Evolutionary conservation across 2,797 vertebrate genomes (phyloP).

Genomic region (Mus spretus): DNA sequence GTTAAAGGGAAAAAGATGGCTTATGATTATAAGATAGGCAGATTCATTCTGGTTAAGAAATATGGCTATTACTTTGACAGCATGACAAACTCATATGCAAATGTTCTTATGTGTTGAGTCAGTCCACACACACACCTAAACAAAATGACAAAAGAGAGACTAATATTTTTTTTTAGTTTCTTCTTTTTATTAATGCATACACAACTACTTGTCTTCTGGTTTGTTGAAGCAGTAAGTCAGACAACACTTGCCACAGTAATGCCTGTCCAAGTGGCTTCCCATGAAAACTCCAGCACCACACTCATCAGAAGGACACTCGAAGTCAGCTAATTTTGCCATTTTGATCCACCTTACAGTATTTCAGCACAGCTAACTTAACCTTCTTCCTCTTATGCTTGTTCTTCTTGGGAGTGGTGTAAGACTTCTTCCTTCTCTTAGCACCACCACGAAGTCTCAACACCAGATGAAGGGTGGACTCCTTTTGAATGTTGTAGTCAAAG

Average conservation of each 20-base stretch:
- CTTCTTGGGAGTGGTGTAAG: conserved; percentile 90
- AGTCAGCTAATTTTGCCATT: too few relatives aligned
- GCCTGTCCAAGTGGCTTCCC: conserved; percentile 99
- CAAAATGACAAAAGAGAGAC: neutral
- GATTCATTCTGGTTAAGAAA: conserved; percentile 36
- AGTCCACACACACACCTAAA: neutral
- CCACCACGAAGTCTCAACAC: too few relatives aligned
- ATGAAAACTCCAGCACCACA: conserved; percentile 88
- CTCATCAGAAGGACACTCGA: too few relatives aligned
- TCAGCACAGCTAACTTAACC: conserved; percentile 98
- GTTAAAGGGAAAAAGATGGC: neutral
- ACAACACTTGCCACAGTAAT: conserved; percentile 99
- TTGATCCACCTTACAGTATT: conserved; percentile 73
- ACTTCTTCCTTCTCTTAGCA: too few relatives aligned
- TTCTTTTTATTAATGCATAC: conserved; percentile 89
- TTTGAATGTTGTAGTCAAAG: too few relatives aligned
- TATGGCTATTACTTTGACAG: neutral
- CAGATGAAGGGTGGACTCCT: too few relatives aligned
- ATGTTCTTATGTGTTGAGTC: neutral
- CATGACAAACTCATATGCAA: neutral
- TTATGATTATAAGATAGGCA: conserved; percentile 1
- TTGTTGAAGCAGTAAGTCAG: conserved; percentile 99
- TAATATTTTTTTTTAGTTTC: too few relatives aligned
- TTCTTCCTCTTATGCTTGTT: conserved; percentile 99
- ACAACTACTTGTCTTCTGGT: conserved; percentile 97